These are phyloP conservation scores for Mixornis gularis DNA, from an alignment of 2,113 vertebrate species.

Conservation along the genomic window DNA sequence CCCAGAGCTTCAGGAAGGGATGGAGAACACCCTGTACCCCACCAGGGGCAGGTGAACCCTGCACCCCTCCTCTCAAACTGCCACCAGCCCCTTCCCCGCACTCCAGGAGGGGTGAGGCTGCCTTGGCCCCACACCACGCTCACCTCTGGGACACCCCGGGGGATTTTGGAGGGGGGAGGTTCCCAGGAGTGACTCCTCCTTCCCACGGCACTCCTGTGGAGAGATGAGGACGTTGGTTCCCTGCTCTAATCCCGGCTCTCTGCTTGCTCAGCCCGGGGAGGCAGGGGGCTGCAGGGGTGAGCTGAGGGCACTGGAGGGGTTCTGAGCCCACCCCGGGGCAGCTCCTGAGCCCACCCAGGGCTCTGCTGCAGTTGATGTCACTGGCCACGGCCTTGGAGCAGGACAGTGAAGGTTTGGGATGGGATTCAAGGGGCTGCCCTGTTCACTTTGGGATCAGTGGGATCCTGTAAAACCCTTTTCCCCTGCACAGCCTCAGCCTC, in stretches of 20 bases:
- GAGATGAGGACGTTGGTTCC: background rate
- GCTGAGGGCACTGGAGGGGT: background rate
- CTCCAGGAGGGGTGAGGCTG: accelerated
- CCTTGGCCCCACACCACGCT: accelerated
- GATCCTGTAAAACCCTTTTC: background rate
- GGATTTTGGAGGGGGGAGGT: background rate
- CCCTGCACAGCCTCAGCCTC: background rate
- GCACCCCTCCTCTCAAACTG: no score
- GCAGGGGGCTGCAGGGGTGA: background rate
- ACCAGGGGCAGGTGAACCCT: accelerated
- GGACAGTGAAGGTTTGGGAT: background rate
- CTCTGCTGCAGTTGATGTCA: accelerated
- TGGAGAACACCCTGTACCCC: accelerated
- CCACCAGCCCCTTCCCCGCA: background rate
- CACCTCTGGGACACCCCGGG: accelerated
- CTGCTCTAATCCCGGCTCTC: background rate
- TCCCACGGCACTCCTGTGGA: no score
- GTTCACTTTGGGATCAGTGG: background rate
- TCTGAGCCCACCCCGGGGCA: background rate
- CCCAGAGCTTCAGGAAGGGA: background rate
- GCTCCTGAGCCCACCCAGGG: accelerated
- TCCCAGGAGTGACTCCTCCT: background rate
- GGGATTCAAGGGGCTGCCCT: accelerated
- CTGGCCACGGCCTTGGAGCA: accelerated
- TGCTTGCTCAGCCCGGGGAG: background rate